Conservation (phyloP, 2,888 invertebrate genomes). For the Norana najaformis region DNA sequence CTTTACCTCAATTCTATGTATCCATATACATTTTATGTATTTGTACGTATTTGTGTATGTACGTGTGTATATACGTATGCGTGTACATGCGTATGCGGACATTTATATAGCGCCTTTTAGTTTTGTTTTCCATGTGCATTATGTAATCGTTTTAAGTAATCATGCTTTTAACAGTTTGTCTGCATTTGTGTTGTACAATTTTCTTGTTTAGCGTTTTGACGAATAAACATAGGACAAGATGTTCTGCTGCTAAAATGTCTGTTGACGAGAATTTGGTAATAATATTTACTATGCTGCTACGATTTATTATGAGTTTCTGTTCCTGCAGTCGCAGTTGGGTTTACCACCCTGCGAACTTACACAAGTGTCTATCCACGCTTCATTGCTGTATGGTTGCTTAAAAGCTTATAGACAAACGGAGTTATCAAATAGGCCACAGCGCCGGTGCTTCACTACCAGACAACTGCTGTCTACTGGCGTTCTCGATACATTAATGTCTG, state of each 20-base stretch:
- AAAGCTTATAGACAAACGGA: too few species aligned
- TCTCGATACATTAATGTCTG: too few species aligned
- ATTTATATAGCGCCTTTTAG: not conserved
- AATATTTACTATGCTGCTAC: not conserved
- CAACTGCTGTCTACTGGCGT: too few species aligned
- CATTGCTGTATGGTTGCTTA: too few species aligned
- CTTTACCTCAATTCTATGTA: not conserved
- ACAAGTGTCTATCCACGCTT: too few species aligned
- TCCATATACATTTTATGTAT: not conserved
- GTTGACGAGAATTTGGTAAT: slow-evolving; percentile 13
- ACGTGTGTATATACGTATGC: not conserved
- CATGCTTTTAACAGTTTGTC: not conserved
- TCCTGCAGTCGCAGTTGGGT: too few species aligned
- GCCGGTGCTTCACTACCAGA: too few species aligned
- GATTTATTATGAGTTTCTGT: not conserved
- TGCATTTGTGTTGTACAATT: slow-evolving; percentile 6
- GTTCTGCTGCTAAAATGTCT: not conserved
- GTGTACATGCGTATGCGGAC: not conserved
- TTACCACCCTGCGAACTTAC: too few species aligned
- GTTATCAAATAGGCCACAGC: too few species aligned
- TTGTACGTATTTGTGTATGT: not conserved
- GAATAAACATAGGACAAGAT: not conserved
- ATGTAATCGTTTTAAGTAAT: slow-evolving; percentile 6
- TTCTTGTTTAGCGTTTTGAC: slow-evolving; percentile 13
- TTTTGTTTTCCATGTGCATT: not conserved